These are phyloP conservation scores for Labeo catla DNA, from an alignment of 2,113 vertebrate genomes.

Conservation along the genomic window DNA sequence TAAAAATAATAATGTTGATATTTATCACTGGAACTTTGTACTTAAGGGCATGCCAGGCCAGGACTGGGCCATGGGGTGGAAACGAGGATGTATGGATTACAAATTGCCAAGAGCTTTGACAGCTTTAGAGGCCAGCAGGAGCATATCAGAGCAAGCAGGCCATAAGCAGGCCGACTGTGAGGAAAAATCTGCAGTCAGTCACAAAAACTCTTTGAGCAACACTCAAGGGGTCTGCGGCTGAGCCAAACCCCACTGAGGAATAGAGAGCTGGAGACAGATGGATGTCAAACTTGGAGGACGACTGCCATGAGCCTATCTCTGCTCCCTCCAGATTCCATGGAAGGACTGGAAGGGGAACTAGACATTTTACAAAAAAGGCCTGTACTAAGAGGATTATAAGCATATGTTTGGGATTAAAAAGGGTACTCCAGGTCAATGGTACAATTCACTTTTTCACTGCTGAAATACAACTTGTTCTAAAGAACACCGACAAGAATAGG, in stretches of 20 bases:
- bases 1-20: background rate
- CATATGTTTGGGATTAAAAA: conserved; percentile 52
- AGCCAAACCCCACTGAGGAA: conserved; percentile 10
- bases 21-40: background rate
- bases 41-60: background rate
- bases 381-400: conserved; percentile 58
- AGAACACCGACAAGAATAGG: conserved; percentile 1
- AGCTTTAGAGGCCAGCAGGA: conserved; percentile 60
- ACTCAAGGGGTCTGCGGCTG: conserved; percentile 12
- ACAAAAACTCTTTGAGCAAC: background rate
- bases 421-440: conserved; percentile 38
- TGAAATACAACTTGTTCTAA: background rate
- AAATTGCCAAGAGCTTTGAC: conserved; percentile 50
- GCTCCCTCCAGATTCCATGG: background rate
- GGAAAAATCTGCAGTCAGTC: conserved; percentile 53
- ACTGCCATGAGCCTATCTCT: conserved; percentile 18
- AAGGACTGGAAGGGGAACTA: background rate
- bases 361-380: conserved; percentile 39
- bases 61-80: background rate
- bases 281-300: conserved; percentile 32
- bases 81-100: conserved; percentile 62
- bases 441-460: conserved; percentile 52
- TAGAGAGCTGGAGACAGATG: conserved; percentile 2
- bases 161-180: conserved; percentile 53
- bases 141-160: conserved; percentile 58